Base-by-base conservation (phyloP, 2,797 vertebrate genomes). In the Champsocephalus gunnari region DNA sequence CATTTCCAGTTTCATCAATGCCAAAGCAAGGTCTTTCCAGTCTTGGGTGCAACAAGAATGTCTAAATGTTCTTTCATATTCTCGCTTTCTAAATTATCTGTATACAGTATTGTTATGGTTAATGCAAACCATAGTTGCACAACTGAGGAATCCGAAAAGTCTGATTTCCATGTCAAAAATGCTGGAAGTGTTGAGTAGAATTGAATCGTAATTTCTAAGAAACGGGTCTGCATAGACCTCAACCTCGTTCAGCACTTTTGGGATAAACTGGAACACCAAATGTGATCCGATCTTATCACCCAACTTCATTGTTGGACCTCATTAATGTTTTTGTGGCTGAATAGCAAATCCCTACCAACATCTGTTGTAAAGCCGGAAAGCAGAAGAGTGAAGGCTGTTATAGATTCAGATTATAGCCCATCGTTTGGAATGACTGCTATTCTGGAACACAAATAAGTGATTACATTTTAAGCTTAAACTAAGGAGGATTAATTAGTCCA, bases 311-410 rank as follows among this genome's bases (percentile, higher is more conserved):
- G 53, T 13, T 45, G 9, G 54, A 65, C n/a, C n/a, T 51, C 19
- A 59, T 0, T 44, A 32, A 66, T 38, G 45, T 11, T 72, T 11
- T 38, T 34, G 21, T 54, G 16, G 28, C 21, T 65, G 47, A 64
- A 59, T 76, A 41, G 48, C 3, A 59, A 58, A 70, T 76, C 44
- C 21, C 41, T 28, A 17, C 14, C 53, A n/a, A 45, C 72, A 60
- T 24, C n/a, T 72, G 16, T 3, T 54, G 8, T 2, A 55, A 66
- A 71, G 41, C 9, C 14, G 55, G 34, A 62, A 68, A 48, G 28
- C 58, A 68, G 66, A 44, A 17, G 64, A 62, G n/a, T 8, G 12
- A 38, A 66, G 38, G 14, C n/a, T 21, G 54, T 5, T 51, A 8
- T 2, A 16, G 16, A 43, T 49, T 9, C 51, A 63, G 50, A 75